phyloP scores from a whole-genome alignment of 2,888 invertebrate genomes.

The Archips xylosteana region DNA sequence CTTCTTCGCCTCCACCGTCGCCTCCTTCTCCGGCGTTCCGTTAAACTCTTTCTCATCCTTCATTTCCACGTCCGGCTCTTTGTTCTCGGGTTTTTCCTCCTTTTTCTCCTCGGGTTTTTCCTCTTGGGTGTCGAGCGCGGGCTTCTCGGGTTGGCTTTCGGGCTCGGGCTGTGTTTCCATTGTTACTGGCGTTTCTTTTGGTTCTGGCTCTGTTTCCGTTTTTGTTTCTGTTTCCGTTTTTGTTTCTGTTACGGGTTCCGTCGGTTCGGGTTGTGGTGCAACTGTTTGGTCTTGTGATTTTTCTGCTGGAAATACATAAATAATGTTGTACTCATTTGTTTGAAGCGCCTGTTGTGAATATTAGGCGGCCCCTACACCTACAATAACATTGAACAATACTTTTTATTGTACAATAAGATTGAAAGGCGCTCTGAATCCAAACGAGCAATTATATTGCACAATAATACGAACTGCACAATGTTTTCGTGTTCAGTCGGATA shows the following conservation, averaged over 20 bases:
- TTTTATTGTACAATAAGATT: too few relatives aligned
- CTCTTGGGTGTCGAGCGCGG: background rate
- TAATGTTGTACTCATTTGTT: background rate
- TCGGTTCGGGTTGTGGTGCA: slow-evolving; percentile 41
- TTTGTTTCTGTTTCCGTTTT: slow-evolving; percentile 50
- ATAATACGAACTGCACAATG: too few relatives aligned
- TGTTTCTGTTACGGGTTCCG: slow-evolving; percentile 28
- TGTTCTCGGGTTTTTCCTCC: slow-evolving; percentile 43
- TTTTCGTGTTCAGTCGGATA: too few relatives aligned
- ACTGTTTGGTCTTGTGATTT: slow-evolving; percentile 54
- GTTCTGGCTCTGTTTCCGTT: slow-evolving; percentile 47
- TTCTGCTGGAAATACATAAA: slow-evolving; percentile 48
- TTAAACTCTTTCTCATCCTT: slow-evolving; percentile 56
- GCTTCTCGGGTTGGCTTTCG: slow-evolving; percentile 52
- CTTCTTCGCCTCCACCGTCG: slow-evolving; percentile 53
- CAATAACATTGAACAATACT: too few relatives aligned
- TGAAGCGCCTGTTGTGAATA: background rate
- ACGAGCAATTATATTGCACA: too few relatives aligned
- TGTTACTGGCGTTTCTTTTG: slow-evolving; percentile 49
- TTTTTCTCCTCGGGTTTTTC: slow-evolving; percentile 38
- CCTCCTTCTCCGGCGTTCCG: slow-evolving; percentile 57
- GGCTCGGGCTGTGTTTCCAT: slow-evolving; percentile 48
- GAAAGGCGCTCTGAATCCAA: too few relatives aligned
- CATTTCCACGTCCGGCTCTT: slow-evolving; percentile 50
- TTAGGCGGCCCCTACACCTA: too few relatives aligned